Evolutionary conservation across 2,113 vertebrate species (phyloP).

Genomic region (Merops nubicus): DNA sequence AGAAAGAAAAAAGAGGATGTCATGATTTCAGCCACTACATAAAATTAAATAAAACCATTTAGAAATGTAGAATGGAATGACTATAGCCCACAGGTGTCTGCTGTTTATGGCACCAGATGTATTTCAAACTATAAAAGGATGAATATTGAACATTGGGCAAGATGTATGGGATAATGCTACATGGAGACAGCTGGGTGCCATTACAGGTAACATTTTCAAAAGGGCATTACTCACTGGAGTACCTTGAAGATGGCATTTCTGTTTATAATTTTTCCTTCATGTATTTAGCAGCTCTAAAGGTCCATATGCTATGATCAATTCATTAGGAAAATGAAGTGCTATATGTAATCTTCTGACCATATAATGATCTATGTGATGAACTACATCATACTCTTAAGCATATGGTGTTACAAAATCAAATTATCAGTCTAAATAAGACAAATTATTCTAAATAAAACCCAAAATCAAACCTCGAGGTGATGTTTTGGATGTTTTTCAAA

Average conservation of each 20-base stretch:
- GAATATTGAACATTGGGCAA: not conserved
- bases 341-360: not conserved
- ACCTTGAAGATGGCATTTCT: not conserved
- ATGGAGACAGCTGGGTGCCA: not conserved
- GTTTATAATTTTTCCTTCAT: not conserved
- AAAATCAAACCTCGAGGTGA: not conserved
- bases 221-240: not conserved
- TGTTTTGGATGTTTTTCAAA: not conserved
- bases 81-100: not conserved
- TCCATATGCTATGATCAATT: not conserved
- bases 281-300: not conserved
- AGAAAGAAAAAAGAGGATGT: not conserved
- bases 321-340: not conserved
- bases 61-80: not conserved
- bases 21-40: not conserved
- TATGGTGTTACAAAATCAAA: not conserved
- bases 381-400: not conserved
- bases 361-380: not conserved
- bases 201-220: not conserved
- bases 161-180: not conserved
- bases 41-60: not conserved
- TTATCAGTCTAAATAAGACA: not conserved
- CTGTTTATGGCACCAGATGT: not conserved
- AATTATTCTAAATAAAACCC: not conserved
- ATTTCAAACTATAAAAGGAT: not conserved